phyloP scores from a whole-genome alignment of 2,113 vertebrate genomes.

The Phylloscopus trochilus region DNA sequence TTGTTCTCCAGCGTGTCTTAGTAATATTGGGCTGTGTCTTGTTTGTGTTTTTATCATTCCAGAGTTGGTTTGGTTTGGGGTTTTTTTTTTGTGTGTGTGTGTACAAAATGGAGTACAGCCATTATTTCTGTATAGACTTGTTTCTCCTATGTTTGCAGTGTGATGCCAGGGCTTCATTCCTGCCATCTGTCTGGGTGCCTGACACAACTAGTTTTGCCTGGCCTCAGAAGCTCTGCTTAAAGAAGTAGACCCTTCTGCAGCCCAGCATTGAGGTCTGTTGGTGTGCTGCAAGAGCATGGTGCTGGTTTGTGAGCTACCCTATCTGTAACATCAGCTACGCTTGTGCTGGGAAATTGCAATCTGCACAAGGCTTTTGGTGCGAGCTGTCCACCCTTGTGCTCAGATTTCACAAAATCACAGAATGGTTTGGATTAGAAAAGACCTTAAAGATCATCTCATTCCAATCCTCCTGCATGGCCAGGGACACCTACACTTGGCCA shows the following conservation, averaged over 20 bases:
- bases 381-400: background rate
- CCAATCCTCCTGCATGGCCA: background rate
- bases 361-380: background rate
- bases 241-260: background rate
- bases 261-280: background rate
- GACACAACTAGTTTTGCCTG: background rate
- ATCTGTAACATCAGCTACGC: background rate
- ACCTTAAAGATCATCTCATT: background rate
- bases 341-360: accelerated
- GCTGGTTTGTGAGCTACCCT: background rate
- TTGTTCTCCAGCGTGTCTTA: background rate
- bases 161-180: background rate
- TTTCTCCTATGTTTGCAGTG: background rate
- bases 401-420: background rate
- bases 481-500: too few relatives aligned
- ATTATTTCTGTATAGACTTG: background rate
- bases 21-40: background rate
- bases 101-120: background rate
- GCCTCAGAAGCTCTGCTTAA: background rate
- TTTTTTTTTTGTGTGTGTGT: background rate
- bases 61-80: too few relatives aligned
- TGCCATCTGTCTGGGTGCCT: background rate
- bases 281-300: background rate
- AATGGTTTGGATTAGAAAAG: too few relatives aligned
- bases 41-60: background rate